Base-by-base conservation (phyloP, 2,888 invertebrate species). In the Laspeyria flexula region DNA sequence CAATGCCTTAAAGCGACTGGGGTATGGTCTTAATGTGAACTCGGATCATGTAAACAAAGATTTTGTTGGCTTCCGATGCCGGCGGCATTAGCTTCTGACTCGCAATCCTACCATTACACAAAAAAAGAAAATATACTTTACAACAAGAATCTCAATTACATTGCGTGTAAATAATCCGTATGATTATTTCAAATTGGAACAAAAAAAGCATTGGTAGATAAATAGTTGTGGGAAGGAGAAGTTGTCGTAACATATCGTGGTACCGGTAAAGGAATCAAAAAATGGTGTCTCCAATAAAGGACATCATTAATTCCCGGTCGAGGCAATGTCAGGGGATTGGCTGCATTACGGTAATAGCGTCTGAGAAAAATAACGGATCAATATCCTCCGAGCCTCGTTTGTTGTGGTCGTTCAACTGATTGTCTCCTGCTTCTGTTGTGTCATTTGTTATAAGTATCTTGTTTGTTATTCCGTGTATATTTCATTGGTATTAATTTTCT, bases 201-300 rank as follows among this genome's bases (percentile, higher is more conserved):
- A 21, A 40, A 55, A 11, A 12, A 21, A 6, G 58, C 29, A 59
- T 51, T 59, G 65, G 39, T 49, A 33, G 0, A n/a, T 0, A 4
- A 15, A 44, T n/a, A 30, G 7, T 40, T 27, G 12, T 3, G 10
- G 3, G 4, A 25, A 5, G 4, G 1, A 6, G 16, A 31, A 21
- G 0, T 44, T 45, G 45, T 21, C 54, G 62, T n/a, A 12, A 40
- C 25, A 10, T 10, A 18, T n/a, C 31, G 37, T 40, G 12, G 58
- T 69, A 61, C 43, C 44, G 67, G 63, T 60, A 62, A 75, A 78
- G 83, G 89, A 93, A 93, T 93, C 93, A 93, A 94, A 93, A 94
- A 94, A 94, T 94, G 94, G 93, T 93, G 93, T 93, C 93, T 93
- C 93, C 94, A 94, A 94, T 94, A 94, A 94, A 94, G 93, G 93